Conservation (phyloP, 2,113 vertebrate genomes). For the Charina bottae region DNA sequence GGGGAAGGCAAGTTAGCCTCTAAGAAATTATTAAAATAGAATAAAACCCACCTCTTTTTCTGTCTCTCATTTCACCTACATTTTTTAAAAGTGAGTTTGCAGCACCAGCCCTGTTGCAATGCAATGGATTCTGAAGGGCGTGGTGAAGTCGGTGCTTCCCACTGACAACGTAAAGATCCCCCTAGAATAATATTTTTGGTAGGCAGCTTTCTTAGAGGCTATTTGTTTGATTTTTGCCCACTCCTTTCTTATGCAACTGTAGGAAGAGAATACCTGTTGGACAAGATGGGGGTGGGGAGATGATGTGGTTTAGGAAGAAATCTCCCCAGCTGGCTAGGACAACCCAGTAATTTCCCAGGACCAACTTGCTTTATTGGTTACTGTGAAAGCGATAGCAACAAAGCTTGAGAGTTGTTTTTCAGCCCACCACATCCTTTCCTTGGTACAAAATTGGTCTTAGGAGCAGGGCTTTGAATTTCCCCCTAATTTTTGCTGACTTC, state of each 20-base stretch:
- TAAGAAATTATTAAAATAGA: slow-evolving; percentile 45
- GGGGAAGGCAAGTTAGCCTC: slow-evolving; percentile 67
- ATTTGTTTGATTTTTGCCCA: background rate
- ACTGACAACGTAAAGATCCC: background rate
- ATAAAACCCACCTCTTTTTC: background rate
- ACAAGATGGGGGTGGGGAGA: background rate
- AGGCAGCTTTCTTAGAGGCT: background rate
- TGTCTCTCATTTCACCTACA: slow-evolving; percentile 12
- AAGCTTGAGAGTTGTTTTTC: background rate
- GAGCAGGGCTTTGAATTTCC: background rate
- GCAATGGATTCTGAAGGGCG: background rate
- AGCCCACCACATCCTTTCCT: background rate
- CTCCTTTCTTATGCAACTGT: background rate
- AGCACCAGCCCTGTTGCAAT: background rate
- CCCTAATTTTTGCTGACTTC: background rate
- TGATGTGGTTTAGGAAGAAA: background rate
- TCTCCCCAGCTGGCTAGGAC: background rate
- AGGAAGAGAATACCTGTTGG: background rate
- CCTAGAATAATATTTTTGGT: background rate
- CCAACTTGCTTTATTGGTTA: background rate
- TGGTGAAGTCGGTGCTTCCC: background rate
- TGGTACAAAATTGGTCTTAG: background rate
- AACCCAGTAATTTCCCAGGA: background rate
- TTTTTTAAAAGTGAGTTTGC: slow-evolving; percentile 50
- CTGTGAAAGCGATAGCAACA: background rate